These are phyloP conservation scores for Drosophila lowei DNA, from an alignment of 1,140 invertebrate genomes.

Conservation along the genomic window DNA sequence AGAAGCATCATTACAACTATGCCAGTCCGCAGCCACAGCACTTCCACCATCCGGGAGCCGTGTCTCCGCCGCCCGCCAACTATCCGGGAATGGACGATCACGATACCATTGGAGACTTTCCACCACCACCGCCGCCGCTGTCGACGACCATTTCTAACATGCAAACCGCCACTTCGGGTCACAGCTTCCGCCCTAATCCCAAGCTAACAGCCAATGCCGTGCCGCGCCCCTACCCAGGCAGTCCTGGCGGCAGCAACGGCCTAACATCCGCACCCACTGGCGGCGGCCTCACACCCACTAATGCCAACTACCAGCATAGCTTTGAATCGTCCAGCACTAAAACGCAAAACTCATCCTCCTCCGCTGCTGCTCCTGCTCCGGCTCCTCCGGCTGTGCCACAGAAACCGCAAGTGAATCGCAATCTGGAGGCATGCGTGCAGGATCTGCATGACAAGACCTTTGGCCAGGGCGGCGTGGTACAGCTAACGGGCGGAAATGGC, in stretches of 20 bases:
- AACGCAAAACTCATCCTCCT: slow-evolving; percentile 62
- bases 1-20: slow-evolving; percentile 77
- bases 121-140: slow-evolving; percentile 78
- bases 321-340: slow-evolving; percentile 78
- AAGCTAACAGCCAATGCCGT: slow-evolving; percentile 83
- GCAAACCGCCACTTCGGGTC: slow-evolving; percentile 69
- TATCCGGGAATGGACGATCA: slow-evolving; percentile 58
- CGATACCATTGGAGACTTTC: slow-evolving; percentile 66
- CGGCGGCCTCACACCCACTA: slow-evolving; percentile 64
- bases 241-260: slow-evolving; percentile 71
- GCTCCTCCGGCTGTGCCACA: slow-evolving; percentile 56
- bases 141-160: slow-evolving; percentile 81
- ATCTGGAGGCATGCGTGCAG: slow-evolving; percentile 79
- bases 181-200: slow-evolving; percentile 80
- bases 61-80: slow-evolving; percentile 73
- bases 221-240: slow-evolving; percentile 81
- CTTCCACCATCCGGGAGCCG: slow-evolving; percentile 76
- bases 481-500: slow-evolving; percentile 66
- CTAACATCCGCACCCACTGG: slow-evolving; percentile 41
- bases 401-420: slow-evolving; percentile 72
- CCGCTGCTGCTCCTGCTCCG: slow-evolving; percentile 21
- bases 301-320: slow-evolving; percentile 73
- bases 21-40: slow-evolving; percentile 71
- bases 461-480: slow-evolving; percentile 78
- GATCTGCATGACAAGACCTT: slow-evolving; percentile 83